A percentile compares a stretch with the other conserved stretches of the same genome.
These are phyloP conservation scores for Colossoma macropomum DNA, from an alignment of 2,113 vertebrate species.

Conservation along the genomic window DNA sequence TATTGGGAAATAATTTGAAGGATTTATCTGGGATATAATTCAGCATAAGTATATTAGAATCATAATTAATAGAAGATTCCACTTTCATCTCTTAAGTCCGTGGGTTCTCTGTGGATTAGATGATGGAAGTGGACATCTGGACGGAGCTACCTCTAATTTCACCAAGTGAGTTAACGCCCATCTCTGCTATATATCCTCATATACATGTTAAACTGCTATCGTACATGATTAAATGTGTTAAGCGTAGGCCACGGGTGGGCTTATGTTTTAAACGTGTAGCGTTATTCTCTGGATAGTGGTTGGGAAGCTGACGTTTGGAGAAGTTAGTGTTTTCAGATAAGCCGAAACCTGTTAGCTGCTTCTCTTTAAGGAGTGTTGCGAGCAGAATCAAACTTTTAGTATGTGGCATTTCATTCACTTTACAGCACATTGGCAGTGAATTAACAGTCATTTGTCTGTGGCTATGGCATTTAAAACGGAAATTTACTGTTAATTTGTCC, in stretches of 20 bases:
- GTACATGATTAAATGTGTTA: background rate
- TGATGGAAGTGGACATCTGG: slow-evolving; percentile 68
- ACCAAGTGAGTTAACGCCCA: slow-evolving; percentile 33
- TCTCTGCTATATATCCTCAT: background rate
- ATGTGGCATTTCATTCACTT: no score
- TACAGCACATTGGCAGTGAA: no score
- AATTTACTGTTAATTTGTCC: no score
- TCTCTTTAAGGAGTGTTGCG: no score
- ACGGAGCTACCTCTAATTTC: slow-evolving; percentile 65
- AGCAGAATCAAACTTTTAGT: no score
- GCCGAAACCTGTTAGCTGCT: no score
- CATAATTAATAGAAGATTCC: slow-evolving; percentile 75
- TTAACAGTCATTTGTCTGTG: no score
- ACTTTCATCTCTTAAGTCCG: slow-evolving; percentile 70
- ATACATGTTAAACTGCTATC: background rate
- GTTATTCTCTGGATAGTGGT: background rate
- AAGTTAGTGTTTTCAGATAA: no score
- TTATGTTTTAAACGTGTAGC: background rate
- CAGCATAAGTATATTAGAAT: slow-evolving; percentile 71
- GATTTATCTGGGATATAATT: slow-evolving; percentile 71
- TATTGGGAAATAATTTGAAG: slow-evolving; percentile 71
- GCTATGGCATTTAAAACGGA: no score
- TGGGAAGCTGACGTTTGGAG: no score
- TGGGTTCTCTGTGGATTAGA: slow-evolving; percentile 63
- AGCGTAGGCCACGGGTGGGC: background rate